Evolutionary conservation across 1,140 invertebrate genomes (phyloP).

Genomic region (Adoxophyes honmai): DNA sequence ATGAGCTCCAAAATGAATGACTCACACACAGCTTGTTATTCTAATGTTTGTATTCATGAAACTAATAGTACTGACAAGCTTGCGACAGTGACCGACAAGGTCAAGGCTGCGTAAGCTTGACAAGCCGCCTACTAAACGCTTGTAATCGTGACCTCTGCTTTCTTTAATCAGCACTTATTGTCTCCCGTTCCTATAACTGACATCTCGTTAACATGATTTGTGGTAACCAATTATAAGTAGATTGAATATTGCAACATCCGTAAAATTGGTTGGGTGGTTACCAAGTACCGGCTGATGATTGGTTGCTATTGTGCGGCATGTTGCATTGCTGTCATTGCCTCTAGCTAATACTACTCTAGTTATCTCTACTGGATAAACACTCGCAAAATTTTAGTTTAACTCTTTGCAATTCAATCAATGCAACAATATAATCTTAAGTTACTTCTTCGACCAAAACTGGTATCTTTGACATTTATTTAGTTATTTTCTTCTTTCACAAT

Average conservation of each 20-base stretch:
- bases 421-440: no score
- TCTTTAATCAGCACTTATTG: conserved; percentile 8
- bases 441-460: no score
- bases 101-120: neutral
- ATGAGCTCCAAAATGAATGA: neutral
- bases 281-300: conserved; percentile 2
- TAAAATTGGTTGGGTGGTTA: conserved; percentile 12
- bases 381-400: no score
- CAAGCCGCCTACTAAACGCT: neutral
- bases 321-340: conserved; percentile 9
- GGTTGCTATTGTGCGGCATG: neutral
- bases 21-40: conserved; percentile 1
- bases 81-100: conserved; percentile 5
- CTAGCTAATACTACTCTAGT: neutral
- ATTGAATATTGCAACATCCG: conserved; percentile 9
- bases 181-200: conserved; percentile 2
- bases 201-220: conserved; percentile 13
- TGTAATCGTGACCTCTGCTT: conserved; percentile 7
- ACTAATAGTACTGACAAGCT: conserved; percentile 7
- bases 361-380: neutral
- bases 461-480: no score
- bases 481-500: no score
- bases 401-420: no score
- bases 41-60: conserved; percentile 3
- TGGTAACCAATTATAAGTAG: conserved; percentile 9